Conservation (phyloP, 2,888 invertebrate genomes). For the Apoda limacodes region DNA sequence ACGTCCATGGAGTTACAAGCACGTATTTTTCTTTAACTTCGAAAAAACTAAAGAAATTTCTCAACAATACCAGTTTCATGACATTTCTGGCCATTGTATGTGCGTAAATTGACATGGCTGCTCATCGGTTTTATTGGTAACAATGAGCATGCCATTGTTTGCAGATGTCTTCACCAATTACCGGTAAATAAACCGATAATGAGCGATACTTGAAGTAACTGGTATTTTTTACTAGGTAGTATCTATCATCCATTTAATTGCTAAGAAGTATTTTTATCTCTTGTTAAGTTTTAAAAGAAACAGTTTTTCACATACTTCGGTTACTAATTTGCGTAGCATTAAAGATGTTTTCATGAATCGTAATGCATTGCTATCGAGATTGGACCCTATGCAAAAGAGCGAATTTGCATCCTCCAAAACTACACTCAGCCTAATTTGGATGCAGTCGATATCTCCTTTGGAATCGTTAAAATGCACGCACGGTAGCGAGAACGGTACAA, state of each 20-base stretch:
- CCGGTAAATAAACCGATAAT: too few relatives aligned
- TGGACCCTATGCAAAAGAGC: conserved; percentile 49
- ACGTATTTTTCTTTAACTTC: too few relatives aligned
- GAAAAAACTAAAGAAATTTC: too few relatives aligned
- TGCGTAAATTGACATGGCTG: conserved; percentile 35
- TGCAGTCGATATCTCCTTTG: conserved; percentile 47
- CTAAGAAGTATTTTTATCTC: too few relatives aligned
- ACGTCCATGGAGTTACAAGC: too few relatives aligned
- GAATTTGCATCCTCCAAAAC: conserved; percentile 50
- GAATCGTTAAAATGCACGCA: conserved; percentile 61
- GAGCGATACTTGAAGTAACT: too few relatives aligned
- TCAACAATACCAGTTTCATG: too few relatives aligned
- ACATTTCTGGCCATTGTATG: too few relatives aligned
- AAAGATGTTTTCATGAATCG: conserved; percentile 2
- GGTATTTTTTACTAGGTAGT: too few relatives aligned
- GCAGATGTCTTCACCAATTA: conserved; percentile 43
- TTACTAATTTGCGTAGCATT: conserved; percentile 12
- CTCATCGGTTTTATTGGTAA: conserved; percentile 50
- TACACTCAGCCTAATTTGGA: conserved; percentile 57
- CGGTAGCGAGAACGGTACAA: conserved; percentile 55
- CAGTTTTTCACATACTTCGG: background rate
- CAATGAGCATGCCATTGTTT: conserved; percentile 54
- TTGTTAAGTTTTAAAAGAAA: too few relatives aligned
- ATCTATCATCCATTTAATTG: conserved; percentile 45
- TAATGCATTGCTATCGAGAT: conserved; percentile 35